Conservation (phyloP, 1,140 invertebrate genomes). For the Macrostomum lignano region DNA sequence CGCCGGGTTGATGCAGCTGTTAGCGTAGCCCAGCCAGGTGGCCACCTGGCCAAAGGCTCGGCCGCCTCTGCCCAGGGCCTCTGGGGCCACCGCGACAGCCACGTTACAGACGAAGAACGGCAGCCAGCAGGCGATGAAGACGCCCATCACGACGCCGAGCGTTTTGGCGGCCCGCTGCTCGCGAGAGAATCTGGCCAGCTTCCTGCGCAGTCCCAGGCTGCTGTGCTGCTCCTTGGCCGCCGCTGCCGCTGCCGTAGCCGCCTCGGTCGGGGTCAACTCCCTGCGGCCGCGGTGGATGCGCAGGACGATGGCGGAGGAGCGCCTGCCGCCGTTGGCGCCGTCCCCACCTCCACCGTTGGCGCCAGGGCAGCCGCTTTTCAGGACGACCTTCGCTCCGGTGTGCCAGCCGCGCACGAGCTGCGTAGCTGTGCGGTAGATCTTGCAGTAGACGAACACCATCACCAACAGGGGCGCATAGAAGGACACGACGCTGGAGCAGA, state of each 20-base stretch:
- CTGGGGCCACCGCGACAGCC: conserved; percentile 7
- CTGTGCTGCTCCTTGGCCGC: no score
- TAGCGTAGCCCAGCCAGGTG: conserved; percentile 41
- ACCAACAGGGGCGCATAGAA: conserved; percentile 9
- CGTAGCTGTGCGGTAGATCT: conserved; percentile 5
- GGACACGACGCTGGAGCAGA: conserved; percentile 38
- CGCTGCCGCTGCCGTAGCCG: conserved; percentile 9
- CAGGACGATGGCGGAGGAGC: no score
- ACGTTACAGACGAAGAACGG: conserved; percentile 11
- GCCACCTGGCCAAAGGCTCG: conserved; percentile 16
- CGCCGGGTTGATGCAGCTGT: conserved; percentile 61
- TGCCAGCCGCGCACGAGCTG: conserved; percentile 2
- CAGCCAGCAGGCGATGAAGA: conserved; percentile 11
- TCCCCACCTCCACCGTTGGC: no score
- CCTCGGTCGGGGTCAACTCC: no score
- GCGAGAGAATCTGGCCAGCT: conserved; percentile 44
- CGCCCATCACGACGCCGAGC: conserved; percentile 12
- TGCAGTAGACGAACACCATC: conserved; percentile 8
- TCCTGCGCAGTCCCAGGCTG: conserved; percentile 38
- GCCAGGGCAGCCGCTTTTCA: no score
- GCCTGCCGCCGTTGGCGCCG: no score
- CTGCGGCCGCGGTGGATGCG: no score
- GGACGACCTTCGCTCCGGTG: conserved; percentile 5
- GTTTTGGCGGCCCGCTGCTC: conserved; percentile 31
- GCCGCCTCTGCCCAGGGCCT: conserved; percentile 14